These are phyloP conservation scores for Agapostemon virescens DNA, from an alignment of 2,888 invertebrate species.

Conservation along the genomic window DNA sequence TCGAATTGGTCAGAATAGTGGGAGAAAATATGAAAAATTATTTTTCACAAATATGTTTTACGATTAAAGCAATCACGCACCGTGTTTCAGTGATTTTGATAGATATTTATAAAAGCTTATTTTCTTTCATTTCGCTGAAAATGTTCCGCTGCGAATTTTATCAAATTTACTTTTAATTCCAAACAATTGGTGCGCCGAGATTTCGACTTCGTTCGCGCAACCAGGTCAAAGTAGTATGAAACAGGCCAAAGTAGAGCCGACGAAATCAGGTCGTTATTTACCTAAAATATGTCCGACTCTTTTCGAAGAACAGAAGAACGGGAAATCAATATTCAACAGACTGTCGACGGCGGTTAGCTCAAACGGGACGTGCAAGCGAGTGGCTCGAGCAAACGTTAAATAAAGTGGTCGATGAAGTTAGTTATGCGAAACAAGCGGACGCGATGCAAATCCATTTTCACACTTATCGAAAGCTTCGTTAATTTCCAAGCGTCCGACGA, in stretches of 20 bases:
- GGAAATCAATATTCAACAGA: slow-evolving; percentile 47
- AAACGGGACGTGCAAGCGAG: neutral
- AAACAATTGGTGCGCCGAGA: neutral
- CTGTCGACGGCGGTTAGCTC: slow-evolving; percentile 15
- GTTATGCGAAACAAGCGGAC: slow-evolving; percentile 48
- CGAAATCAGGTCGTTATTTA: neutral
- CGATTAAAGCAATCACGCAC: no score
- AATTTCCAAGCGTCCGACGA: slow-evolving; percentile 36
- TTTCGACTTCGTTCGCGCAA: neutral
- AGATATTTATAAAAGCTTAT: no score
- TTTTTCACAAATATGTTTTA: no score
- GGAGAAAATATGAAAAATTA: no score
- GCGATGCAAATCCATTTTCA: slow-evolving; percentile 51
- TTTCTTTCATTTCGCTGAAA: neutral
- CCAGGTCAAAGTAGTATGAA: neutral
- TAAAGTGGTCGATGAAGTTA: slow-evolving; percentile 45
- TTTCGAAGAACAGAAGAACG: neutral
- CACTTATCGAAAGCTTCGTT: slow-evolving; percentile 56
- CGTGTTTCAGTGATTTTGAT: no score
- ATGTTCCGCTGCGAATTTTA: no score
- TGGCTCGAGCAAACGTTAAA: slow-evolving; percentile 41
- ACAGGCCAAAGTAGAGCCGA: neutral
- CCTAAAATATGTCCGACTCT: slow-evolving; percentile 23
- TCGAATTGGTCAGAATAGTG: no score
- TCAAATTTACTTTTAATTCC: neutral